phyloP scores from a whole-genome alignment of 2,113 vertebrate species.

The Carassius carassius region DNA sequence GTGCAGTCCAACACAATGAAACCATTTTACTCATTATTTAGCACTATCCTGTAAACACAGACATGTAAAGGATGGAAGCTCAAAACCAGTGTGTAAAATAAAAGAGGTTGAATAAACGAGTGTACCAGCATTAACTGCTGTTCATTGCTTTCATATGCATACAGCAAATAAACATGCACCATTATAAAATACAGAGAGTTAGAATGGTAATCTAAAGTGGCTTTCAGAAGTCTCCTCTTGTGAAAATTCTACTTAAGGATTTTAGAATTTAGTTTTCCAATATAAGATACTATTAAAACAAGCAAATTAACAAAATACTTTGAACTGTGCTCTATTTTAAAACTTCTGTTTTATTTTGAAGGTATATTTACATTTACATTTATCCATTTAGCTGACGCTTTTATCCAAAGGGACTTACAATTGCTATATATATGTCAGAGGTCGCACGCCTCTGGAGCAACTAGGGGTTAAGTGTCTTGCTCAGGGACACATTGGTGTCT shows the following conservation, averaged over 20 bases:
- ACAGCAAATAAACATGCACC: not conserved
- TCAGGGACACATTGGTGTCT: no score
- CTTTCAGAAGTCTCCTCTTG: not conserved
- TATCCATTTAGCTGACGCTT: no score
- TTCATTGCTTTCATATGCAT: not conserved
- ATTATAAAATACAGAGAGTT: not conserved
- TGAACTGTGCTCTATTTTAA: not conserved
- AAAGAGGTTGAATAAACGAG: not conserved
- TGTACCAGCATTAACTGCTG: not conserved
- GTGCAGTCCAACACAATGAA: slow-evolving; percentile 17
- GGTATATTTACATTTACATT: no score
- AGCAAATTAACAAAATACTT: not conserved
- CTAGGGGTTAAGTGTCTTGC: no score
- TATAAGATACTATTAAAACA: not conserved
- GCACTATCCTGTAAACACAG: not conserved
- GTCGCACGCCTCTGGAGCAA: no score
- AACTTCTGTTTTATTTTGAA: not conserved
- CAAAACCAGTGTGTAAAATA: not conserved
- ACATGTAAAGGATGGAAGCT: slow-evolving; percentile 4
- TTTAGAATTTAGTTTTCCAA: not conserved
- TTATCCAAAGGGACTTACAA: no score
- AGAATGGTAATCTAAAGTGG: not conserved
- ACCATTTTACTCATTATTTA: slow-evolving; percentile 33
- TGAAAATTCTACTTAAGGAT: not conserved
- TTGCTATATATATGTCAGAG: no score